These are phyloP conservation scores for Pituophis catenifer DNA, from an alignment of 2,113 vertebrate genomes.

Conservation along the genomic window DNA sequence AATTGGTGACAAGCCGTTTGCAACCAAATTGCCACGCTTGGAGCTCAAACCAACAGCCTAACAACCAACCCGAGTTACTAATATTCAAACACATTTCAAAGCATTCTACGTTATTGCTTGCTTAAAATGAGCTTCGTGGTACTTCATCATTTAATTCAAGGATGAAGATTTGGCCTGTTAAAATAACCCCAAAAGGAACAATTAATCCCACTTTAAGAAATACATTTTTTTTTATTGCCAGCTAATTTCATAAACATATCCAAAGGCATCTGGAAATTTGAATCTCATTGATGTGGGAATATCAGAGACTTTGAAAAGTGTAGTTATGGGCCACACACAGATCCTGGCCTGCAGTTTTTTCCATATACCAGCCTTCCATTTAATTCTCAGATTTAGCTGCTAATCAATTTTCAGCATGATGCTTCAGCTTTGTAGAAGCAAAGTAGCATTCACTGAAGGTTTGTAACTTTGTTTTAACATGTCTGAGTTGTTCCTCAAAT, in stretches of 20 bases:
- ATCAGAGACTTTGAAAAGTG: not conserved
- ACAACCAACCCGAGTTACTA: too few species aligned
- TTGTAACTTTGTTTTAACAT: not conserved
- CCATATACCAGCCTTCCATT: not conserved
- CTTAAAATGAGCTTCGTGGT: not conserved
- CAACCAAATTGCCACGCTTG: too few species aligned
- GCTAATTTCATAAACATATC: not conserved
- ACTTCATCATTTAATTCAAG: conserved; percentile 9
- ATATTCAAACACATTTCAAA: too few species aligned
- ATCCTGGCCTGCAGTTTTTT: not conserved
- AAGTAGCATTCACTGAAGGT: not conserved
- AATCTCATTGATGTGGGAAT: not conserved
- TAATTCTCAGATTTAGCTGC: not conserved
- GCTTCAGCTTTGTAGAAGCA: not conserved
- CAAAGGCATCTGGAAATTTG: not conserved
- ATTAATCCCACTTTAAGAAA: not conserved
- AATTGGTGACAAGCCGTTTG: too few species aligned
- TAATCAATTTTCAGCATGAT: fast-evolving
- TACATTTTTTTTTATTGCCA: not conserved
- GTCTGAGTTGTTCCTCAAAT: not conserved
- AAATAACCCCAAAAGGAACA: not conserved
- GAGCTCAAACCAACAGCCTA: too few species aligned
- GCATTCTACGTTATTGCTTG: conserved; percentile 8
- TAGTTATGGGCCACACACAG: not conserved
- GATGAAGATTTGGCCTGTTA: not conserved